Evolutionary conservation across 2,797 vertebrate species (phyloP).

Genomic region (Catamblyrhynchus diadema): DNA sequence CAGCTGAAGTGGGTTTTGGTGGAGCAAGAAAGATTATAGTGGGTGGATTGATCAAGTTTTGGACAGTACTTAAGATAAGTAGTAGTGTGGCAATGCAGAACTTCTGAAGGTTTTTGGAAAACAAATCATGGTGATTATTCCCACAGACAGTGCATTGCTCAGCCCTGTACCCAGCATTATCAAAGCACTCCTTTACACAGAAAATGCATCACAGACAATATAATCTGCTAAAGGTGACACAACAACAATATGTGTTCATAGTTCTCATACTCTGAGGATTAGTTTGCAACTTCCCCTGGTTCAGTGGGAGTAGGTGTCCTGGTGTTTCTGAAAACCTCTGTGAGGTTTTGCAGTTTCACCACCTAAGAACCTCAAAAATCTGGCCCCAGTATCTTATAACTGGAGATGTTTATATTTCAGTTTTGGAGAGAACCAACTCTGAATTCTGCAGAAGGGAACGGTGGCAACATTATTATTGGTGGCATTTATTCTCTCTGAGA

Average conservation of each 20-base stretch:
- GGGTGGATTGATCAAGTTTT: background rate
- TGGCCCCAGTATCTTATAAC: background rate
- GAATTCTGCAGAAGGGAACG: background rate
- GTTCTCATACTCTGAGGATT: background rate
- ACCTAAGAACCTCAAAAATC: background rate
- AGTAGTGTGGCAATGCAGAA: background rate
- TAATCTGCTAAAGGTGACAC: background rate
- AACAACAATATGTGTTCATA: background rate
- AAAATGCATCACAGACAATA: background rate
- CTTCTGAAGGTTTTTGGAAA: background rate
- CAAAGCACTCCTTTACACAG: background rate
- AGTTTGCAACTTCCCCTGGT: background rate
- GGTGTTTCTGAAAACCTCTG: background rate
- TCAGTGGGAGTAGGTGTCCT: background rate
- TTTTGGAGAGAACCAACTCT: background rate
- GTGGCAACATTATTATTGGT: constrained; percentile 5
- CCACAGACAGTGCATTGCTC: background rate
- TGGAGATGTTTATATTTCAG: background rate
- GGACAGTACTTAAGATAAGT: background rate
- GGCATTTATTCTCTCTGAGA: constrained; percentile 22
- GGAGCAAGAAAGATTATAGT: background rate
- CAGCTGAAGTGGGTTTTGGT: background rate
- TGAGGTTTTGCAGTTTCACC: background rate
- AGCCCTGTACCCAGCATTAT: background rate
- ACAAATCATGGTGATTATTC: background rate